A percentile compares a stretch with the other conserved stretches of the same genome.
Conservation (phyloP, 2,797 vertebrate species). For the Nasua narica region DNA sequence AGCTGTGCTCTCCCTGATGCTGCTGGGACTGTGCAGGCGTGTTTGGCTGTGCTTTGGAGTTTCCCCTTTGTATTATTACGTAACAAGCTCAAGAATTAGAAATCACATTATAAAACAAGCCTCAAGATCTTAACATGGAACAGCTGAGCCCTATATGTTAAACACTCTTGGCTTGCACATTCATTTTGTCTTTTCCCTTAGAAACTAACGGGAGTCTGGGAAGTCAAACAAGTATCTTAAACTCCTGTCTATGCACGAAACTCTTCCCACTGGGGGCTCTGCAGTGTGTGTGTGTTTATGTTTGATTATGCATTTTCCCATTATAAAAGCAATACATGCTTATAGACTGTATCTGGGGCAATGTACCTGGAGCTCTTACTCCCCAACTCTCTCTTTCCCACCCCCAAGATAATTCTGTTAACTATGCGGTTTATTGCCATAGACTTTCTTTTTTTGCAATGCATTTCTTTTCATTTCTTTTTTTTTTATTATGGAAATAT, state of each 20-base stretch:
- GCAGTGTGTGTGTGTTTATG: not conserved
- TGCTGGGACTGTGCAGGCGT: too few species aligned
- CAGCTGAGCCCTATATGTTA: not conserved
- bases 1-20: not conserved
- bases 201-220: not conserved
- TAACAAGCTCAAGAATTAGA: not conserved
- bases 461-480: not conserved
- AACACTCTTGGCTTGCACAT: not conserved
- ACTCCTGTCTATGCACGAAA: not conserved
- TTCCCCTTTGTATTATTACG: not conserved
- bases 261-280: not conserved
- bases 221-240: not conserved
- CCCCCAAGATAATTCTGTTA: not conserved
- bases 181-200: not conserved
- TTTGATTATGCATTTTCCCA: too few species aligned
- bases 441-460: not conserved
- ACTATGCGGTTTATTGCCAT: not conserved
- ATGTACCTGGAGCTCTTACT: not conserved
- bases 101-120: not conserved
- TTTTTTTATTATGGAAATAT: conserved; percentile 37
- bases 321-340: not conserved
- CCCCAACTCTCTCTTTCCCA: not conserved
- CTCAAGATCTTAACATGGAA: not conserved
- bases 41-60: not conserved
- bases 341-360: not conserved